Conservation (phyloP, 2,888 invertebrate species). For the Drosophila paramelanica region DNA sequence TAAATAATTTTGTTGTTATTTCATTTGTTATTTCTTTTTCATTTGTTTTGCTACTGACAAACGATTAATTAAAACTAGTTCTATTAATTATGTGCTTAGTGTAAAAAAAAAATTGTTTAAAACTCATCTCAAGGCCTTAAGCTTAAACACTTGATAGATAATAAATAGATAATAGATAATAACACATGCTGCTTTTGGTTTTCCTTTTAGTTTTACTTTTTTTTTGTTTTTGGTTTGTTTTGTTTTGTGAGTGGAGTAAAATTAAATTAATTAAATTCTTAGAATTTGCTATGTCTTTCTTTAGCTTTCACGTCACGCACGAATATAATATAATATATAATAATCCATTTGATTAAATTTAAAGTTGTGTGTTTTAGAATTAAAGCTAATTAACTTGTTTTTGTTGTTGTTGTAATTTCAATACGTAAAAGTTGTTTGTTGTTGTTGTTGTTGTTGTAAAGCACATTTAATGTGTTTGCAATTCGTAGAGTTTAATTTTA, state of each 20-base stretch:
- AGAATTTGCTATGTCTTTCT: slow-evolving; percentile 80
- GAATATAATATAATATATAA: slow-evolving; percentile 35
- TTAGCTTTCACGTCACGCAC: slow-evolving; percentile 72
- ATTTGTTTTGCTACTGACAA: slow-evolving; percentile 33
- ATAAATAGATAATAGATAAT: slow-evolving; percentile 56
- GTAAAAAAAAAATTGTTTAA: slow-evolving; percentile 60
- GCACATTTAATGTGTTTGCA: slow-evolving; percentile 43
- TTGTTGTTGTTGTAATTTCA: slow-evolving; percentile 19
- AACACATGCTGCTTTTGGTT: slow-evolving; percentile 75
- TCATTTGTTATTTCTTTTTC: neutral
- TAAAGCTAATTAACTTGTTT: slow-evolving; percentile 55
- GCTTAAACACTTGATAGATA: slow-evolving; percentile 52
- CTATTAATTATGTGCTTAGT: slow-evolving; percentile 70
- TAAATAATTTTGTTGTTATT: slow-evolving; percentile 15
- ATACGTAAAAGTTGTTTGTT: slow-evolving; percentile 7
- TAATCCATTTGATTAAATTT: slow-evolving; percentile 43
- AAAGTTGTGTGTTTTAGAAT: slow-evolving; percentile 42
- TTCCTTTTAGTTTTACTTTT: slow-evolving; percentile 20
- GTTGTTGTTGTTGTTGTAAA: slow-evolving; percentile 14
- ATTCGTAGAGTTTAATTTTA: slow-evolving; percentile 35
- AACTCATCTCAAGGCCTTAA: slow-evolving; percentile 69
- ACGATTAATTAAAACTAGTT: slow-evolving; percentile 46
- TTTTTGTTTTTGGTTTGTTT: neutral
- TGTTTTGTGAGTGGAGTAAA: slow-evolving; percentile 33
- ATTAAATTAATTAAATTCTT: slow-evolving; percentile 76